Conservation (phyloP, 2,113 vertebrate genomes). For the Corythoichthys intestinalis region DNA sequence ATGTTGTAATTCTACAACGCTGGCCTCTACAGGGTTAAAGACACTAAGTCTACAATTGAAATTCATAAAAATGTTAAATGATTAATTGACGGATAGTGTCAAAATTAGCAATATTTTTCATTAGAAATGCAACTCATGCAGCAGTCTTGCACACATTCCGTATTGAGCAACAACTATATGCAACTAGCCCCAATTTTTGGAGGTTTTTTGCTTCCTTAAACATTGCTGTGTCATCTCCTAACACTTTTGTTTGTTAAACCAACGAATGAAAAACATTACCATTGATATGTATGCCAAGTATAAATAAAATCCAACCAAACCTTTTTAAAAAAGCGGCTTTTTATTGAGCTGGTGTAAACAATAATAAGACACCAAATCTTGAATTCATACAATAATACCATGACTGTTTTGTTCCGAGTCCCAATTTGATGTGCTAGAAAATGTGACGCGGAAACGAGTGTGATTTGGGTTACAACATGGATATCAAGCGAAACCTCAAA, state of each 20-base stretch:
- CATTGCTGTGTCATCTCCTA: background rate
- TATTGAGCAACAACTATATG: background rate
- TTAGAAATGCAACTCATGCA: background rate
- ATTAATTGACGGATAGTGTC: background rate
- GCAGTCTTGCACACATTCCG: background rate
- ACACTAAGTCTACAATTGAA: background rate
- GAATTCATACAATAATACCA: slow-evolving; percentile 53
- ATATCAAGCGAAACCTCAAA: slow-evolving; percentile 26
- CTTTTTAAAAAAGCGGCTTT: slow-evolving; percentile 49
- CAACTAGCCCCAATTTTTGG: background rate
- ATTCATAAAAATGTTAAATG: background rate
- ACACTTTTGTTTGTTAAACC: background rate
- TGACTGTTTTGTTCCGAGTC: slow-evolving; percentile 31
- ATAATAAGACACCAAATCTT: slow-evolving; percentile 50
- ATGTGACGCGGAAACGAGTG: slow-evolving; percentile 27
- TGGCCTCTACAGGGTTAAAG: too few relatives aligned
- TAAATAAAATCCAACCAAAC: background rate
- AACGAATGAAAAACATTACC: background rate
- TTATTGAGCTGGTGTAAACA: slow-evolving; percentile 63
- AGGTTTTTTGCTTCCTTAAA: background rate
- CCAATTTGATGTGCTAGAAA: slow-evolving; percentile 24
- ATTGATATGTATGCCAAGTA: too few relatives aligned
- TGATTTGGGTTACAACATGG: slow-evolving; percentile 25
- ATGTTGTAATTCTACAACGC: too few relatives aligned
- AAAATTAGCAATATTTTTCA: background rate